Conservation (phyloP, 2,113 vertebrate species). For the Pangasianodon gigas region DNA sequence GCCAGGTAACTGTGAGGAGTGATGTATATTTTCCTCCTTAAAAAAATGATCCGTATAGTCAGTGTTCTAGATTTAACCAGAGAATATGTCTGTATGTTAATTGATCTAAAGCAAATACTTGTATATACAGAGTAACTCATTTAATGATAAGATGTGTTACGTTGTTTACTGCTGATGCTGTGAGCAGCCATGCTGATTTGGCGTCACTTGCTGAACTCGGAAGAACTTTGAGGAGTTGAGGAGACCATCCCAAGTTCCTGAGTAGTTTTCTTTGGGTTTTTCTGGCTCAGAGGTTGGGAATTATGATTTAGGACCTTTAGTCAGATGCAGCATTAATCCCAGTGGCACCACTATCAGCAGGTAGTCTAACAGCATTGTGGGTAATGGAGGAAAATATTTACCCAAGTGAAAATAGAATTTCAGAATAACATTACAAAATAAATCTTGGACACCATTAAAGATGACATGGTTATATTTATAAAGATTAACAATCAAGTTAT, state of each 20-base stretch:
- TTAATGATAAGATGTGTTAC: not conserved
- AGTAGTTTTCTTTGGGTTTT: not conserved
- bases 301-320: not conserved
- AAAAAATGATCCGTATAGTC: too few species aligned
- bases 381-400: not conserved
- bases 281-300: not conserved
- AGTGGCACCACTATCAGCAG: not conserved
- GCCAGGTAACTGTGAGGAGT: not conserved
- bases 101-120: not conserved
- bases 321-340: not conserved
- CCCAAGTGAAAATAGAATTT: not conserved
- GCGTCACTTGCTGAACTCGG: not conserved
- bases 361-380: not conserved
- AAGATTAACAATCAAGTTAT: not conserved
- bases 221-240: not conserved
- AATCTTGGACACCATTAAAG: too few species aligned
- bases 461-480: too few species aligned
- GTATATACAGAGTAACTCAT: not conserved
- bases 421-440: too few species aligned
- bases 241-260: not conserved
- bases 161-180: not conserved
- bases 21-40: not conserved
- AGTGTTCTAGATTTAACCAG: not conserved
- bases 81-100: not conserved
- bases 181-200: not conserved